Evolutionary conservation across 2,888 invertebrate species (phyloP), one percentile per base, ranked within the genome.

Genomic region (Ptychoptera albimana): DNA sequence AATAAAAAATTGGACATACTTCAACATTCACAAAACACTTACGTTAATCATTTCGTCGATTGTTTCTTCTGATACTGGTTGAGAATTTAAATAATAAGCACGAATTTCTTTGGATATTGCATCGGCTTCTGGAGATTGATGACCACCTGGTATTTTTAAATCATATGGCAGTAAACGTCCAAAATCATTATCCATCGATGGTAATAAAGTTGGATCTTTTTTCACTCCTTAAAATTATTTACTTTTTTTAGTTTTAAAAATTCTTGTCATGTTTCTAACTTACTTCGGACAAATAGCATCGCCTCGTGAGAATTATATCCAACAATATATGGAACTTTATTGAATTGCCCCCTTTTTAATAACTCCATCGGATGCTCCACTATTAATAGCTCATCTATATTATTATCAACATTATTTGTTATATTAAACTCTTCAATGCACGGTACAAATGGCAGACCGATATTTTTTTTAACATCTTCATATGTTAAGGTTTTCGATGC

Each of bases 301-400:
- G 77, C 77, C 52, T 79, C 79, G 50, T 77, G 73, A 1, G 75
- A 73, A 47, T 77, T 78, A 53, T 73, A 73, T 1, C 79, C 79
- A 1, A 74, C 71, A 49, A 79, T 68, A 52, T 76, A 69, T 1
- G 79, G 78, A 11, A 77, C 71, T 44, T 72, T 70, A 15, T 68
- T 66, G 13, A 73, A 73, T 1, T 57, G 56, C 40, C 61, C 58
- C 49, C 53, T 50, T 30, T 67, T 48, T 36, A 75, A 58, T 30
- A 67, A 55, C 1, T 66, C 63, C 11, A 57, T 53, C 0, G 79
- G 78, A 8, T 63, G 55, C 38, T 67, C 62, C 0, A 72, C 72
- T 29, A 79, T 62, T 58, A 78, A 75, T 1, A 63, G 62, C 23
- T 58, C 52, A 32, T 65, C 64, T 15, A 2, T 56, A 50, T 6